Base-by-base conservation (phyloP, 2,113 vertebrate species). In the Aptenodytes forsteri region DNA sequence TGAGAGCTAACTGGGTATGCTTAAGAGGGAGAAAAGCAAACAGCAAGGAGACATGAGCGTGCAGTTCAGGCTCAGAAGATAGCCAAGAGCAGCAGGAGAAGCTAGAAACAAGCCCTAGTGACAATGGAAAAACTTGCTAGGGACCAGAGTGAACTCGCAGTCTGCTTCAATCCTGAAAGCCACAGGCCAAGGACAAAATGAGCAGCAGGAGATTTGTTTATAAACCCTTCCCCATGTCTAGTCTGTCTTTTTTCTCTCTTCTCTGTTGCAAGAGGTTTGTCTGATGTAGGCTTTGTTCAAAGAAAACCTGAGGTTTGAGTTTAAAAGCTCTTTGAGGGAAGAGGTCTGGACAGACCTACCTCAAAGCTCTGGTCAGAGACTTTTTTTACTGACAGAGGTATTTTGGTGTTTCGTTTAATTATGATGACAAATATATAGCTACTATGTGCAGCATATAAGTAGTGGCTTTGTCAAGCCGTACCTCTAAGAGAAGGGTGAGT, bases 171-270 rank as follows among this genome's bases (percentile, higher is more conserved):
- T 54, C 75, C 58, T 0, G 2, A 95, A 94, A 89, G 89, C 83
- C 89, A 89, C 93, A 85, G 78, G 42, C 42, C 34, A 3, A 76
- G 56, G 96, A 96, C 89, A 97, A 95, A 94, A 84, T 46, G 30
- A 94, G 66, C 95, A 96, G 95, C 96, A 83, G 96, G 93, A 93
- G 87, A 65, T 27, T 77, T 95, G 90, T 94, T 97, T 96, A 90
- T 77, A 91, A 97, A 64, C 36, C 23, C 70, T 91, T 95, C 27
- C 56, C 70, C 22, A 66, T 38, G 75, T 93, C 89, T 94, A 79
- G 93, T 59, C 92, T 95, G 91, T 36, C 56, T 93, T 94, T 93
- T 75, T n/a, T 75, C 54, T 76, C 55, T 90, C 47, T 77, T 77
- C 64, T 93, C 61, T 83, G 56, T 79, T 91, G 7, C 52, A 77